A percentile compares a stretch with the other conserved stretches of the same genome.
phyloP scores from a whole-genome alignment of 2,113 vertebrate genomes.

The Ceratotherium simum region DNA sequence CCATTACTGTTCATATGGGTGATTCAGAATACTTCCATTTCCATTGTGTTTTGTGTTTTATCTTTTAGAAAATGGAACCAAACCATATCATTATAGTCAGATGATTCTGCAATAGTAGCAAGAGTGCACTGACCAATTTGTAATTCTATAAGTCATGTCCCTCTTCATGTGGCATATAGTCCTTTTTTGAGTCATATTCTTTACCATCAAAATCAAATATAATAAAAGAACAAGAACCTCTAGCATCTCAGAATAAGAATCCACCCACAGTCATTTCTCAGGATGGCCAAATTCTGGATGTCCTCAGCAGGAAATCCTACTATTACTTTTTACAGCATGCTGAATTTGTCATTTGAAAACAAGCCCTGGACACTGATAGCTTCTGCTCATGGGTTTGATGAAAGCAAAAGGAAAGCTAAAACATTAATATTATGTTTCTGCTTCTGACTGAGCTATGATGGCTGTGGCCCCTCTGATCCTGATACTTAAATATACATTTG shows the following conservation, averaged over 20 bases:
- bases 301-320: constrained; percentile 60
- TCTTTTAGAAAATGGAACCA: constrained; percentile 47
- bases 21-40: background rate
- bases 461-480: constrained; percentile 71
- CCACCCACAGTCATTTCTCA: constrained; percentile 31
- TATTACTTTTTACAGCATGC: constrained; percentile 39
- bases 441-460: constrained; percentile 77
- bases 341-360: constrained; percentile 71
- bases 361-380: constrained; percentile 70
- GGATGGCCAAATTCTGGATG: constrained; percentile 32
- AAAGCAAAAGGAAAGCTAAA: constrained; percentile 84
- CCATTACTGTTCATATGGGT: background rate
- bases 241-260: constrained; percentile 46
- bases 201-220: constrained; percentile 35
- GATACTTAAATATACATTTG: constrained; percentile 78
- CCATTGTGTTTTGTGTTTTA: background rate
- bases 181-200: background rate
- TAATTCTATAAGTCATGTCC: background rate
- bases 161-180: background rate
- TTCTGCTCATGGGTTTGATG: constrained; percentile 79
- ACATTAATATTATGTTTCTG: constrained; percentile 85
- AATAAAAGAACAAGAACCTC: constrained; percentile 24
- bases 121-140: background rate
- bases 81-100: constrained; percentile 48
- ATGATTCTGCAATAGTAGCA: background rate